Conservation (phyloP, 2,888 invertebrate species). For the Yponomeuta sedellus region DNA sequence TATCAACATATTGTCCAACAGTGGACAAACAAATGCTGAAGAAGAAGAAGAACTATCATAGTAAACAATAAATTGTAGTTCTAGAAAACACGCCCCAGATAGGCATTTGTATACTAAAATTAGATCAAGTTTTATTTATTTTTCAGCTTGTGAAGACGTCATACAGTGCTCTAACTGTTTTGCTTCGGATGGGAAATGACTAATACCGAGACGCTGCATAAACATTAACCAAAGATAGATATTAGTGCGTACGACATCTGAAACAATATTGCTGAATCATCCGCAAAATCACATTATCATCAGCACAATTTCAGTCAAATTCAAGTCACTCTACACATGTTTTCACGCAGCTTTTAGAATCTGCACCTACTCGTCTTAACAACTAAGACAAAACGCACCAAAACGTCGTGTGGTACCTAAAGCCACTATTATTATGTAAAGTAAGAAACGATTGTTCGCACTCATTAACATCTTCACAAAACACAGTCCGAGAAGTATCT, state of each 20-base stretch:
- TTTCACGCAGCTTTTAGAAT: neutral
- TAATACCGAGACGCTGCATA: constrained; percentile 13
- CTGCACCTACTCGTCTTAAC: neutral
- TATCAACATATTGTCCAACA: no score
- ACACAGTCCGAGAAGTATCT: constrained; percentile 29
- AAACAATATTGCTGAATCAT: neutral
- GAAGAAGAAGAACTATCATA: neutral
- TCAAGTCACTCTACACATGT: neutral
- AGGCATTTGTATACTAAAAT: neutral
- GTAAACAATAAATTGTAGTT: neutral
- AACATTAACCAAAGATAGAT: neutral
- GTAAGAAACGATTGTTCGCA: constrained; percentile 29
- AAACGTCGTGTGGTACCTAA: neutral
- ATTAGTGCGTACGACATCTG: neutral
- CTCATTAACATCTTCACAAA: constrained; percentile 42
- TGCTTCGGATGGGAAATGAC: constrained; percentile 41
- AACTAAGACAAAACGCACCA: neutral
- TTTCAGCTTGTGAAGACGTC: constrained; percentile 63
- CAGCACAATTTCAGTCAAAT: neutral
- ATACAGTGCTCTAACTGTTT: constrained; percentile 58
- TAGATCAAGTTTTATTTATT: constrained; percentile 16
- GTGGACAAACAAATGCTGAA: no score
- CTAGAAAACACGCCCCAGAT: neutral
- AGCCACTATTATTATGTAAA: constrained; percentile 38
- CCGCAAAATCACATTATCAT: neutral